phyloP scores from a whole-genome alignment of 2,888 invertebrate genomes.

The Scaeva pyrastri region DNA sequence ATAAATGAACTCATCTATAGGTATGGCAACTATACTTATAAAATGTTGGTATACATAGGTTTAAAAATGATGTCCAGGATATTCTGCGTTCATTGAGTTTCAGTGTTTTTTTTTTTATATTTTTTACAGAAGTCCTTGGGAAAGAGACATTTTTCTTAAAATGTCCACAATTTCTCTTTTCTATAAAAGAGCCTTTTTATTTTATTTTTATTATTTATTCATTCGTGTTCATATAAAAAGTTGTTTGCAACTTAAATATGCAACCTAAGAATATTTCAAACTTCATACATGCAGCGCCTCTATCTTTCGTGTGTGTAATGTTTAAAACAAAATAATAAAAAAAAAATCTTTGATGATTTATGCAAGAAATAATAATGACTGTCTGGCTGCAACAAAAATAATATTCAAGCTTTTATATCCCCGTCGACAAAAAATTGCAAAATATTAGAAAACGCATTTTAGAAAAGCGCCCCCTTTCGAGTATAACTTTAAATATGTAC shows the following conservation, averaged over 20 bases:
- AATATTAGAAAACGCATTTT: neutral
- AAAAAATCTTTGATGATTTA: slow-evolving; percentile 59
- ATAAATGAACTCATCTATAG: no score
- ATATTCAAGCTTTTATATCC: neutral
- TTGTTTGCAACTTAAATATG: slow-evolving; percentile 29
- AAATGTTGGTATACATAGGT: neutral
- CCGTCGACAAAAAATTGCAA: slow-evolving; percentile 39
- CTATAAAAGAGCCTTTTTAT: slow-evolving; percentile 2
- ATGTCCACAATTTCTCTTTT: neutral
- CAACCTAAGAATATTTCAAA: slow-evolving; percentile 20
- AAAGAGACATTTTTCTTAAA: slow-evolving; percentile 19
- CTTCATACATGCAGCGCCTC: neutral
- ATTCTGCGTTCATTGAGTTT: slow-evolving; percentile 29
- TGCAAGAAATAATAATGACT: slow-evolving; percentile 51
- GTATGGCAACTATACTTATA: neutral
- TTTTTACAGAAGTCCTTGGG: slow-evolving; percentile 37
- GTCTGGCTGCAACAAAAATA: slow-evolving; percentile 47
- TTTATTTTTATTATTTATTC: slow-evolving; percentile 45
- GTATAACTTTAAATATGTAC: neutral
- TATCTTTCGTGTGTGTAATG: neutral
- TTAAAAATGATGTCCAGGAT: slow-evolving; percentile 28
- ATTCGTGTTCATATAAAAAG: slow-evolving; percentile 8
- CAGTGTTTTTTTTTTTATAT: neutral
- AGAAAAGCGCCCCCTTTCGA: neutral
- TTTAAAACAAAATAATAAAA: slow-evolving; percentile 4